These are phyloP conservation scores for Phylloscopus collybita DNA, from an alignment of 2,797 vertebrate genomes.

Conservation along the genomic window DNA sequence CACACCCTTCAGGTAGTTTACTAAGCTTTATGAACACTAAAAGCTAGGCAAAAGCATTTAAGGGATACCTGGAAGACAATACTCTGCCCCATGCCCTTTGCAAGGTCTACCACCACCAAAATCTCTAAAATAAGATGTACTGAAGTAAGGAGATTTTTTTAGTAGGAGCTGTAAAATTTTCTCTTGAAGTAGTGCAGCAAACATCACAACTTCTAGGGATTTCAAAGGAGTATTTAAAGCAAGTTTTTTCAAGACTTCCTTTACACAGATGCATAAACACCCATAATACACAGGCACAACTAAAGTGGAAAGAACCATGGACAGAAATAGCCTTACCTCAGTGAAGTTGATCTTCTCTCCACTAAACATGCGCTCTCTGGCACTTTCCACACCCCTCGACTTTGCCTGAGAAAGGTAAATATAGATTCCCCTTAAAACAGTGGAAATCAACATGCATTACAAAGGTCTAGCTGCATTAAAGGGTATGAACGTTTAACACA, in stretches of 20 bases:
- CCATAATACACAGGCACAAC: not conserved
- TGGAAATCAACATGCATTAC: not conserved
- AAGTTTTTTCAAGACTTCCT: not conserved
- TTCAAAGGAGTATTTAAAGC: not conserved
- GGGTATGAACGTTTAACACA: not conserved
- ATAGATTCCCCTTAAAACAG: not conserved
- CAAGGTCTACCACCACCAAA: not conserved
- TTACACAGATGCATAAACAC: not conserved
- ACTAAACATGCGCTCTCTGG: slow-evolving; percentile 90
- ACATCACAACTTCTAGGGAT: not conserved
- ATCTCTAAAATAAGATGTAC: not conserved
- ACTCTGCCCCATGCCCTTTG: not conserved
- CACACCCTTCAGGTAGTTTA: not conserved
- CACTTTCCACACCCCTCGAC: slow-evolving; percentile 89
- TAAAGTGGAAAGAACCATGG: not conserved
- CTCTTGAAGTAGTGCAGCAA: not conserved
- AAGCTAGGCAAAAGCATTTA: not conserved
- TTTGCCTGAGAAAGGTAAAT: slow-evolving; percentile 82
- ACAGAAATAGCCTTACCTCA: slow-evolving; percentile 82
- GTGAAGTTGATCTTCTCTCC: slow-evolving; percentile 98
- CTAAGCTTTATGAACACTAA: not conserved
- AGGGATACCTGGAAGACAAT: not conserved
- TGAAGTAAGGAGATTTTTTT: not conserved
- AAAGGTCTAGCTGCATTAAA: not conserved
- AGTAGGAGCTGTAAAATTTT: not conserved